Base-by-base conservation (phyloP, 2,888 invertebrate species). In the Panzeria rudis region DNA sequence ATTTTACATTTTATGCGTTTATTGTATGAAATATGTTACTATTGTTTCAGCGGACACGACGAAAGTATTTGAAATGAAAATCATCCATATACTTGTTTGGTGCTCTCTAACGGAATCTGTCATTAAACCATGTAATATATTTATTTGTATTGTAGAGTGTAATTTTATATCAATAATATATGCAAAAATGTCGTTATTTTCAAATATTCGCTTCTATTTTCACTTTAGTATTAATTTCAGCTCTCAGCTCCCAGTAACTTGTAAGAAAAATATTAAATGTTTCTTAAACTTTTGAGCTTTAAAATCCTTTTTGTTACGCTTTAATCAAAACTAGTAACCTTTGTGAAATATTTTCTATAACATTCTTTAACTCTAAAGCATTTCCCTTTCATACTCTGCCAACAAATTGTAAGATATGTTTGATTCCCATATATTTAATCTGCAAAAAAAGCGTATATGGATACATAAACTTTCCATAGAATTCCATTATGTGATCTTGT, bases 401-500 rank as follows among this genome's bases (percentile, higher is more conserved):
- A 15, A 17, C 11, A 35, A 59, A 38, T 71, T 52, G 38, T 38
- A 62, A 69, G 1, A 0, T 64, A 50, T 23, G 29, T 69, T 61
- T 35, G 29, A 29, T 41, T 71, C 41, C 41, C 78, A 78, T 61
- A 38, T 61, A 50, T 38, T 69, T 25, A 44, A 44, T 66, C 13
- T 38, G 3, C 13, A 52, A 61, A 59, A 66, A 68, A 35, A n/a
- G 4, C 5, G 50, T 8, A 61, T 17, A 20, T 8, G n/a, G 13
- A 44, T 69, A 38, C 17, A 52, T 78, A n/a, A 71, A 62, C 61
- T 62, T 69, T 78, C 50, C 61, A 52, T 50, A 52, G 78, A 59
- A 77, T 59, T 77, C 78, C 78, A 41, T 32, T 62, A 62, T 62
- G 69, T 78, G 78, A 78, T 78, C 78, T 78, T 71, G 69, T 78